Percentiles rank a stretch among this genome's conserved stretches.
phyloP scores from a whole-genome alignment of 2,888 invertebrate genomes.

The Leptopilina myrica region DNA sequence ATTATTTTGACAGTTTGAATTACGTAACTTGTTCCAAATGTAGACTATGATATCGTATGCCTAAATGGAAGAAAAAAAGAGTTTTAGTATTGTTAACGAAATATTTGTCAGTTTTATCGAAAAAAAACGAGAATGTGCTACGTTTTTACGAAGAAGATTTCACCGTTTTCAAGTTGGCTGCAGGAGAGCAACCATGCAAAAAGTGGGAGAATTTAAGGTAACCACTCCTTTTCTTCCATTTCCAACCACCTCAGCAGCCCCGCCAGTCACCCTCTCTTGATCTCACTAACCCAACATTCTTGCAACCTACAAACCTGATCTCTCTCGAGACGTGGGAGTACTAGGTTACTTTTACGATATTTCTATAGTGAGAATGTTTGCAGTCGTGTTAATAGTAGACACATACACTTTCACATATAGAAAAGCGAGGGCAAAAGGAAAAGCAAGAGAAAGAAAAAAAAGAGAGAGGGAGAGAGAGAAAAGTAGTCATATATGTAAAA shows the following conservation, averaged over 20 bases:
- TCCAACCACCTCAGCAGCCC: background rate
- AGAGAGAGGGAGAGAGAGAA: no score
- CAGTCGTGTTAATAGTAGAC: background rate
- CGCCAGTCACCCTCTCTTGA: background rate
- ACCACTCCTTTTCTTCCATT: background rate
- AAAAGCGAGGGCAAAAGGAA: background rate
- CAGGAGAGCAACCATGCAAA: slow-evolving; percentile 3
- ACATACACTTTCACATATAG: background rate
- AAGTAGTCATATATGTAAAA: background rate
- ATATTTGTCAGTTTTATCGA: background rate
- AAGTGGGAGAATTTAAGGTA: slow-evolving; percentile 25
- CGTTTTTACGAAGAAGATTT: background rate
- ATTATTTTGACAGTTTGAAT: no score
- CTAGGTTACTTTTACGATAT: slow-evolving; percentile 36
- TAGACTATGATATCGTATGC: no score
- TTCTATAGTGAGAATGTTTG: slow-evolving; percentile 26
- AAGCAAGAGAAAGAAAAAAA: background rate
- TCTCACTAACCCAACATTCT: slow-evolving; percentile 6
- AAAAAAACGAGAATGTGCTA: slow-evolving; percentile 4
- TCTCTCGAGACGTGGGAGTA: slow-evolving; percentile 26
- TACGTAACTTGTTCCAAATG: no score
- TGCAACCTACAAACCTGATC: slow-evolving; percentile 10
- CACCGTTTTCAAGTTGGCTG: slow-evolving; percentile 18
- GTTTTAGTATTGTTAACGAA: no score
- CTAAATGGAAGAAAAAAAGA: background rate